Evolutionary conservation across 2,888 invertebrate genomes (phyloP), one percentile per base, ranked within the genome.

Genomic region (Ptychoptera contaminata): DNA sequence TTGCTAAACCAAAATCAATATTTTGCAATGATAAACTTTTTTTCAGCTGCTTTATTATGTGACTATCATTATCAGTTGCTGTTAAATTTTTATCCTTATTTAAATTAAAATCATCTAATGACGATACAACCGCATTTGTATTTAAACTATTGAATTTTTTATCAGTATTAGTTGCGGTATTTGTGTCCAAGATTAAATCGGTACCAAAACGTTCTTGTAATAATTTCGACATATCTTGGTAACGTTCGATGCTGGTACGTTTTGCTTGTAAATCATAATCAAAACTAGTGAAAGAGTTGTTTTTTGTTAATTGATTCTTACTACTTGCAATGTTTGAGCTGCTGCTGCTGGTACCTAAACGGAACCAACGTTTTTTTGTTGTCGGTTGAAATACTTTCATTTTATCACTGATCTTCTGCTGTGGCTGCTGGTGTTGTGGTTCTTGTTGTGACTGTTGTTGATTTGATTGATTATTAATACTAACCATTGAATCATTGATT

Each of bases 211-310:
- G 70, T 52, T 79, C 79, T 58, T 79, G 78, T 49, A 79, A 71
- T 46, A 79, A 62, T 56, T 79, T 79, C 5, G 79, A 73, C 79
- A 79, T 79, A 52, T 79, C 79, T 57, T 78, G 77, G 50, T 79
- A 79, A 40, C 79, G 67, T 55, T 79, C 79, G 59, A 79, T 78
- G 48, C 78, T 79, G 61, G 76, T 74, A 51, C 77, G 74, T 55
- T 78, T 79, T 47, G 77, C 76, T 43, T 72, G 73, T 46, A 68
- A 65, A 58, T 78, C 77, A 40, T 32, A 14, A 46, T 75, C 71
- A 3, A 67, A 47, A 12, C 56, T 56, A 10, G 47, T 58, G 49
- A 48, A 47, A 11, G 57, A 56, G 1, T 53, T 53, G 10, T 38
- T 14, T 9, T 15, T 40, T 6, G 14, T 30, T 5, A 31, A 31